A percentile compares a stretch with the other conserved stretches of the same genome.
These are phyloP conservation scores for Apamea anceps DNA, from an alignment of 2,888 invertebrate species.

Conservation along the genomic window DNA sequence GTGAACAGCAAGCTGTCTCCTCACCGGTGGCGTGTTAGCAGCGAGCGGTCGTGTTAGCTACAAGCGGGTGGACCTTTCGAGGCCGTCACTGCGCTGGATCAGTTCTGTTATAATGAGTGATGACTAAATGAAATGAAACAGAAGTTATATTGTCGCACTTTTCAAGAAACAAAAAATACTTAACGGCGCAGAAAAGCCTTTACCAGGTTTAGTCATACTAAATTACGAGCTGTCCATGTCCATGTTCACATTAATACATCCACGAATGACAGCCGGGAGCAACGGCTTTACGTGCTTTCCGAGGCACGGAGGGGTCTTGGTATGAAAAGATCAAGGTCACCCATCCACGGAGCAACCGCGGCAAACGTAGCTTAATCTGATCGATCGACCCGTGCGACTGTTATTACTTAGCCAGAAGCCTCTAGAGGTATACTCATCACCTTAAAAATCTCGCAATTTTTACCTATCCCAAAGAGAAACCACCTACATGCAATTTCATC, in stretches of 20 bases:
- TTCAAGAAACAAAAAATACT: neutral
- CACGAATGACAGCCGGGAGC: no score
- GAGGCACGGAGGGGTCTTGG: no score
- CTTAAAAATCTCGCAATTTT: neutral
- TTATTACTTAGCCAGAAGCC: neutral
- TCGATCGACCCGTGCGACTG: no score
- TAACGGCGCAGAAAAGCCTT: neutral
- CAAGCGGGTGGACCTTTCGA: neutral
- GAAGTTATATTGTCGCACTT: no score
- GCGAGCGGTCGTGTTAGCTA: neutral
- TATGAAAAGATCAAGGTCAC: no score
- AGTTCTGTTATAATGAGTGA: neutral
- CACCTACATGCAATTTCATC: conserved; percentile 7
- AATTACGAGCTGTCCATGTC: neutral
- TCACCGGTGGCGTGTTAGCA: neutral
- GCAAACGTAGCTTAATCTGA: neutral
- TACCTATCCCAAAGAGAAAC: conserved; percentile 19
- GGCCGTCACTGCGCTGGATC: neutral
- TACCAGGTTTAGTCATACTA: neutral
- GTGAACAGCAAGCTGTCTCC: neutral
- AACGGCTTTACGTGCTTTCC: no score
- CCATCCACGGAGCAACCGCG: no score
- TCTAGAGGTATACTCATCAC: neutral
- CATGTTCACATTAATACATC: neutral
- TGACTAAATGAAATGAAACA: neutral